These are phyloP conservation scores for Drosophila histrio DNA, from an alignment of 2,888 invertebrate genomes.

Conservation along the genomic window DNA sequence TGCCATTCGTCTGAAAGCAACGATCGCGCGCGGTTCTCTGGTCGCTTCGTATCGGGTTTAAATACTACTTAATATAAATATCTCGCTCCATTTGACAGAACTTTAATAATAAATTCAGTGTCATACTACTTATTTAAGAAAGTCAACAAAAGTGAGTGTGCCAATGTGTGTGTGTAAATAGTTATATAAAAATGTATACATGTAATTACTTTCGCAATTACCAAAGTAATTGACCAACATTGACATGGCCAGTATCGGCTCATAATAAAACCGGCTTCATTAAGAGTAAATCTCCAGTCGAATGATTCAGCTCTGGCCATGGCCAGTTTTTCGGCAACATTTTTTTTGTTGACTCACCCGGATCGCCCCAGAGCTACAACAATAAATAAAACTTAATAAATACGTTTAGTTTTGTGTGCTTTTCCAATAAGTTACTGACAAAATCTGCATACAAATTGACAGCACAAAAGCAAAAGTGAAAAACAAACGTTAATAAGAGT, in stretches of 20 bases:
- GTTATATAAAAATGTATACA: background rate
- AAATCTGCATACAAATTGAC: constrained; percentile 2
- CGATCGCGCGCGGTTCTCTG: constrained; percentile 74
- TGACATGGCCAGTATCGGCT: constrained; percentile 3
- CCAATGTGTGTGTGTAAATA: background rate
- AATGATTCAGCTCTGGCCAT: constrained; percentile 26
- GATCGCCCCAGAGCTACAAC: background rate
- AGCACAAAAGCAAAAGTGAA: constrained; percentile 35
- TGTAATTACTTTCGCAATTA: background rate
- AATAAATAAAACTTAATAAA: background rate
- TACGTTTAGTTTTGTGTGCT: constrained; percentile 5
- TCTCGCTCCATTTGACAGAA: constrained; percentile 32
- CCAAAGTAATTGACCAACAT: constrained; percentile 12
- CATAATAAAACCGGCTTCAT: constrained; percentile 43
- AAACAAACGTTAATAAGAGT: constrained; percentile 1
- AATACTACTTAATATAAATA: background rate
- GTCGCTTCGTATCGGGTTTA: constrained; percentile 4
- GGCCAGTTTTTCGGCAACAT: constrained; percentile 25
- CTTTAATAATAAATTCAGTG: constrained; percentile 18
- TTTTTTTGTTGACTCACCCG: constrained; percentile 43
- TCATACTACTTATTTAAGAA: constrained; percentile 7
- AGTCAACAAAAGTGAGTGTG: constrained; percentile 31
- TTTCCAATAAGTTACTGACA: background rate
- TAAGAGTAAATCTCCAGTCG: constrained; percentile 7
- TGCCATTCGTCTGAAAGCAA: constrained; percentile 75